Percentiles rank a stretch among this genome's conserved stretches.
phyloP scores from a whole-genome alignment of 2,113 vertebrate species.

The Sclerurus mexicanus region DNA sequence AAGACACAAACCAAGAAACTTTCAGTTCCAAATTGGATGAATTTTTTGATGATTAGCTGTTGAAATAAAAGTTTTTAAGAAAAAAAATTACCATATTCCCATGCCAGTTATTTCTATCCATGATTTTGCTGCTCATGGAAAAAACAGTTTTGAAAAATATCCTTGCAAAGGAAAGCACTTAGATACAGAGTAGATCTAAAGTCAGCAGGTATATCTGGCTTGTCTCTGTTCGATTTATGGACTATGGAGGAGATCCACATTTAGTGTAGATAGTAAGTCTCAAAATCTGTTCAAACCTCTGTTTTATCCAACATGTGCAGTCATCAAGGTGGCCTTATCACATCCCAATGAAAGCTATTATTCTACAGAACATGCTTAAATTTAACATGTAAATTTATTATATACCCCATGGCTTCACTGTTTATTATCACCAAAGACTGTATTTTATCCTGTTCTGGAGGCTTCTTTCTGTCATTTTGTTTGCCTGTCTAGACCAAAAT shows the following conservation, averaged over 20 bases:
- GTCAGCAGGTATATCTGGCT: background rate
- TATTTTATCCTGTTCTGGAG: background rate
- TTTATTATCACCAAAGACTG: background rate
- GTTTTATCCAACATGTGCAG: background rate
- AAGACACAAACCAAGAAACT: background rate
- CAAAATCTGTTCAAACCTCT: background rate
- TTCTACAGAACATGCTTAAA: background rate
- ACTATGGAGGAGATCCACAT: background rate
- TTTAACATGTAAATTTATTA: background rate
- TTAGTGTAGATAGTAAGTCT: background rate
- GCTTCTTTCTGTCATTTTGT: conserved; percentile 1
- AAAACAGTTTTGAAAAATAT: background rate
- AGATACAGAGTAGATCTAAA: background rate
- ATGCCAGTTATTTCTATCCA: background rate
- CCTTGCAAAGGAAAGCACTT: background rate
- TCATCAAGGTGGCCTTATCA: background rate
- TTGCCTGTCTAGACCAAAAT: conserved; percentile 26
- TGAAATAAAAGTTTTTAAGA: background rate
- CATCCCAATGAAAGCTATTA: background rate
- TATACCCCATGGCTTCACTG: background rate
- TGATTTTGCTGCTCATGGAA: background rate
- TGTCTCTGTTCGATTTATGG: background rate
- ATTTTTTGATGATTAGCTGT: background rate
- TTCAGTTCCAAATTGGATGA: background rate
- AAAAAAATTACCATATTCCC: background rate